Conservation (phyloP, 2,888 invertebrate genomes). For the Harpalus rubripes region DNA sequence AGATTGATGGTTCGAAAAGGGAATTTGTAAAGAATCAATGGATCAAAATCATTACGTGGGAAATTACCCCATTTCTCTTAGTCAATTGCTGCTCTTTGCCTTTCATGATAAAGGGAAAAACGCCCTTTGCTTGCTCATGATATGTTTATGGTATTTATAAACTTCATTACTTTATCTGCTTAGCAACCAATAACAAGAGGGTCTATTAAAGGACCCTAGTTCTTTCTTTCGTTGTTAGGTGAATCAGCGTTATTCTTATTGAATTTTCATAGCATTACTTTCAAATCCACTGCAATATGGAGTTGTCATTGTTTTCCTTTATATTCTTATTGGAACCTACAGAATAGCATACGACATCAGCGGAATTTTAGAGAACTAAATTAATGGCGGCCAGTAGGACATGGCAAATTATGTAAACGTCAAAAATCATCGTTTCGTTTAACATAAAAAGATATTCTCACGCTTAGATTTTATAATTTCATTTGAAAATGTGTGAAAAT, state of each 20-base stretch:
- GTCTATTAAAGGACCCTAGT: background rate
- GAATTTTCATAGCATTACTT: too few relatives aligned
- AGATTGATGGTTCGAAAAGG: slow-evolving; percentile 16
- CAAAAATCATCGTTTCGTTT: too few relatives aligned
- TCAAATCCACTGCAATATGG: too few relatives aligned
- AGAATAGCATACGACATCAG: too few relatives aligned
- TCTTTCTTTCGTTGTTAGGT: slow-evolving; percentile 12
- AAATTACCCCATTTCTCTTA: slow-evolving; percentile 46
- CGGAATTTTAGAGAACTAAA: too few relatives aligned
- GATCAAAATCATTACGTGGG: slow-evolving; percentile 14
- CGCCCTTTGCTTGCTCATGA: slow-evolving; percentile 26
- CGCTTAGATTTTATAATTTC: too few relatives aligned
- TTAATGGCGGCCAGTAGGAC: too few relatives aligned
- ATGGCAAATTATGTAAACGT: too few relatives aligned
- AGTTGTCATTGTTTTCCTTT: too few relatives aligned
- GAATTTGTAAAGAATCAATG: slow-evolving; percentile 27
- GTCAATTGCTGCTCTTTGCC: slow-evolving; percentile 17
- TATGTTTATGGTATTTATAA: slow-evolving; percentile 46
- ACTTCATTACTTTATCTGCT: slow-evolving; percentile 29
- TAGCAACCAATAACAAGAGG: slow-evolving; percentile 24
- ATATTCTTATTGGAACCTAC: too few relatives aligned
- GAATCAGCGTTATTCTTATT: slow-evolving; percentile 1
- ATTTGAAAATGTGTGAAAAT: too few relatives aligned
- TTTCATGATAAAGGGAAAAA: slow-evolving; percentile 7
- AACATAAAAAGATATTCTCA: too few relatives aligned